Evolutionary conservation across 2,888 invertebrate species (phyloP).

Genomic region (Epinotia brunnichana): DNA sequence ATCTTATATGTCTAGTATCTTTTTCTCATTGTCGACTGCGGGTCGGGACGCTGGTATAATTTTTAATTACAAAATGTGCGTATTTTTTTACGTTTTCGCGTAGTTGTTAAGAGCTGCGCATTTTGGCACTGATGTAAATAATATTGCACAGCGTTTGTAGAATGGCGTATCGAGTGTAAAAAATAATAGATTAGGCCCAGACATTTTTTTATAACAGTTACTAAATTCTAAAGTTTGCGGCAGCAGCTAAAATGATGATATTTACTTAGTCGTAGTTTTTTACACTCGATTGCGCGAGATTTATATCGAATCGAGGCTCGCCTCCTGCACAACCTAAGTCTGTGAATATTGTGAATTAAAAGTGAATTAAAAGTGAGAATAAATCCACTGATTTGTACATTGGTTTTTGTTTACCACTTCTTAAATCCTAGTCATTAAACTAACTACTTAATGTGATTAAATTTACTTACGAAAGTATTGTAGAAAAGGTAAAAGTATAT

Average conservation of each 20-base stretch:
- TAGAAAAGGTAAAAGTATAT: neutral
- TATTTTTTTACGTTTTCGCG: conserved; percentile 15
- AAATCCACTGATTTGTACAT: conserved; percentile 34
- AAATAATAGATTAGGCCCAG: neutral
- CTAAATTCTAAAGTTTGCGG: too few species aligned
- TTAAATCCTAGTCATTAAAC: too few species aligned
- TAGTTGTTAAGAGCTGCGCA: conserved; percentile 35
- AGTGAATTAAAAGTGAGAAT: conserved; percentile 47
- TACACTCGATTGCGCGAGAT: conserved; percentile 6
- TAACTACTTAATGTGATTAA: too few species aligned
- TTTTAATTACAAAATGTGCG: conserved; percentile 29
- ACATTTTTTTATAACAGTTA: neutral
- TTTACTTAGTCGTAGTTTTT: neutral
- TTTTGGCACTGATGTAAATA: conserved; percentile 21
- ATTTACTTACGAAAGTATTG: too few species aligned
- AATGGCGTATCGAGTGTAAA: conserved; percentile 25
- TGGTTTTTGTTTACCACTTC: neutral
- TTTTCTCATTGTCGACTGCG: neutral
- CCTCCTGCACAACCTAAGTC: conserved; percentile 57
- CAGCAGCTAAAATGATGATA: neutral
- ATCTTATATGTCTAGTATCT: too few species aligned
- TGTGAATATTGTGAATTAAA: conserved; percentile 65
- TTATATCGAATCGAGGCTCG: conserved; percentile 27
- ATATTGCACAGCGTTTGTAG: conserved; percentile 31
- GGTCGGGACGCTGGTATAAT: neutral